A percentile compares a stretch with the other conserved stretches of the same genome.
Conservation (phyloP, 2,113 vertebrate genomes). For the Myotis yumanensis region DNA sequence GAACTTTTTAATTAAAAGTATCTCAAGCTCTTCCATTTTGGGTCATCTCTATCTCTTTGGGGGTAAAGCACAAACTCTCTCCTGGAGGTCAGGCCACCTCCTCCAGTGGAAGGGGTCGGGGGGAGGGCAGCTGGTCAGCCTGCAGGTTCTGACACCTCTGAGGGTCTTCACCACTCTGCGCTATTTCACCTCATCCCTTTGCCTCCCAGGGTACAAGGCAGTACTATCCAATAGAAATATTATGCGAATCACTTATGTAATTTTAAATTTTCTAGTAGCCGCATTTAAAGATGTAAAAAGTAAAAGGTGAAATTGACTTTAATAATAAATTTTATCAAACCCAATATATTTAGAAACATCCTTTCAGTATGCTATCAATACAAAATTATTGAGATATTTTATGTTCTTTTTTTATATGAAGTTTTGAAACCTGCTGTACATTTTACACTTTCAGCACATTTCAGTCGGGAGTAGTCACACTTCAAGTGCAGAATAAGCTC, state of each 20-base stretch:
- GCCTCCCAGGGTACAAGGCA: neutral
- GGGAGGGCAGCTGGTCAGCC: neutral
- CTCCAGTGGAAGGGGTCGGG: neutral
- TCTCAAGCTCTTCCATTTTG: neutral
- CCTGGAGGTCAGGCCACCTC: neutral
- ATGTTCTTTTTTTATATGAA: neutral
- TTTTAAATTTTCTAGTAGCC: neutral
- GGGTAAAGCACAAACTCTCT: neutral
- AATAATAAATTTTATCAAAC: constrained; percentile 25
- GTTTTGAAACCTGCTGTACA: neutral
- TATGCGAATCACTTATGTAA: neutral
- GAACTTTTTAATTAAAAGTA: neutral
- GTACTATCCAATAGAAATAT: neutral
- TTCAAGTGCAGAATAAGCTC: neutral
- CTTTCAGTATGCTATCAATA: neutral
- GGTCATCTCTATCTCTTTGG: neutral
- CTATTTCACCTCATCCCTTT: neutral
- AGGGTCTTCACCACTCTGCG: neutral
- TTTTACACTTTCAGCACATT: neutral
- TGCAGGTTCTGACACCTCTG: neutral
- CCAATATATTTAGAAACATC: neutral
- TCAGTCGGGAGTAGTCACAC: neutral
- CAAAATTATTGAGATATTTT: neutral
- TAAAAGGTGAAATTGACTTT: neutral
- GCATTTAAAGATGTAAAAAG: constrained; percentile 9